A percentile compares a stretch with the other conserved stretches of the same genome.
These are phyloP conservation scores for Atethmia centrago DNA, from an alignment of 2,888 invertebrate genomes.

Conservation along the genomic window DNA sequence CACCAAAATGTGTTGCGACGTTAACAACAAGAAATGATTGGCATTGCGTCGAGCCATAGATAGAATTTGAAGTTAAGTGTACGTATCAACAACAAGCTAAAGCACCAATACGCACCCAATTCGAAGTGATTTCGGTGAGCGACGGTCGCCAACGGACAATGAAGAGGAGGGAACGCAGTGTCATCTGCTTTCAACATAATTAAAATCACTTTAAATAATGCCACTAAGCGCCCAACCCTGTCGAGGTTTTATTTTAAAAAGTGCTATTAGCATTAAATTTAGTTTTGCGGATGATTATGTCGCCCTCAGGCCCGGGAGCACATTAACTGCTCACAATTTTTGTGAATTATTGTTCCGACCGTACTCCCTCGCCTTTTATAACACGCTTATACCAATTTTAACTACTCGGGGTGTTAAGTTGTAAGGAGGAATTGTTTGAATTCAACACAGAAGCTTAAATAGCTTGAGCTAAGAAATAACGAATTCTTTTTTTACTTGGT, in stretches of 20 bases:
- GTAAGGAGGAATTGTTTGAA: slow-evolving; percentile 70
- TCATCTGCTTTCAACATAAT: slow-evolving; percentile 91
- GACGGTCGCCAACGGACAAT: slow-evolving; percentile 78
- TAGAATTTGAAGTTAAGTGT: neutral
- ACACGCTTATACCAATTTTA: slow-evolving; percentile 85
- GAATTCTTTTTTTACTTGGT: neutral
- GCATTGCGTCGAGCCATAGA: neutral
- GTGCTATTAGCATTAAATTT: slow-evolving; percentile 90
- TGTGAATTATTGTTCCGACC: slow-evolving; percentile 87
- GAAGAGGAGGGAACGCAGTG: slow-evolving; percentile 88
- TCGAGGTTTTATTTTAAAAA: slow-evolving; percentile 88
- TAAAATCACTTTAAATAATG: slow-evolving; percentile 90
- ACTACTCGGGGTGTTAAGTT: slow-evolving; percentile 77
- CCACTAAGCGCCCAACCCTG: slow-evolving; percentile 87
- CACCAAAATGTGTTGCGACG: neutral
- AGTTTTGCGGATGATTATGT: slow-evolving; percentile 90
- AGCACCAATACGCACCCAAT: slow-evolving; percentile 73
- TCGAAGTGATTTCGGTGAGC: slow-evolving; percentile 71
- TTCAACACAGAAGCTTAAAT: slow-evolving; percentile 44
- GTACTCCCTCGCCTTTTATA: slow-evolving; percentile 85
- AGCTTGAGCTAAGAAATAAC: slow-evolving; percentile 20
- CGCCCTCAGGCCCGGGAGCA: slow-evolving; percentile 84
- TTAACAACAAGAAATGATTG: neutral
- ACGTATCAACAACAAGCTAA: slow-evolving; percentile 50
- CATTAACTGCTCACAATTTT: slow-evolving; percentile 89